Evolutionary conservation across 64 coral and sea anemone species (phyloP).

Genomic region (Pocillopora verrucosa): DNA sequence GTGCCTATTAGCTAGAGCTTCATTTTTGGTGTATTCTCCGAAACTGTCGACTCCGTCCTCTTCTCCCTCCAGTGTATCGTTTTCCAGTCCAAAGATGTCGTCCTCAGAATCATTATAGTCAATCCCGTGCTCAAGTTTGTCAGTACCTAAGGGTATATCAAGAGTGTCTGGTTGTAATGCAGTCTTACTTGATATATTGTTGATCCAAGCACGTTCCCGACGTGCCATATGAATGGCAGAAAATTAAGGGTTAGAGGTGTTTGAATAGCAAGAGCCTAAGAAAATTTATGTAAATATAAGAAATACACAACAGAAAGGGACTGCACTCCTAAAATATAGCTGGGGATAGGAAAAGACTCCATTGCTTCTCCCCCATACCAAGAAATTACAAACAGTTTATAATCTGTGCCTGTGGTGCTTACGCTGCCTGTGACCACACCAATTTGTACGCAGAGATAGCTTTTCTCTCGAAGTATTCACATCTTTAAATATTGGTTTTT

Average conservation of each 20-base stretch:
- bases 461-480: too few species aligned
- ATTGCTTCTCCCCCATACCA: too few species aligned
- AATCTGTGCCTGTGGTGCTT: too few species aligned
- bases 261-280: neutral
- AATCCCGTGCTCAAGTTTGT: constrained; percentile 59
- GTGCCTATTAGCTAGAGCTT: neutral
- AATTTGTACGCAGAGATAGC: too few species aligned
- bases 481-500: too few species aligned
- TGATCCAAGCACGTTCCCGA: neutral
- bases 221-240: too few species aligned
- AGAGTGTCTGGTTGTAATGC: neutral
- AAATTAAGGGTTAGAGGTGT: too few species aligned
- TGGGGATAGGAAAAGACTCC: neutral
- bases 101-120: constrained; percentile 47
- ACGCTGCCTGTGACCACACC: too few species aligned
- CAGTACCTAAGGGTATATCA: constrained; percentile 19
- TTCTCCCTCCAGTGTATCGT: neutral
- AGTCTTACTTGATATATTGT: neutral
- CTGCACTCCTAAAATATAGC: neutral
- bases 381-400: too few species aligned
- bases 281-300: neutral
- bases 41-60: constrained; percentile 31
- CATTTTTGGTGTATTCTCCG: neutral
- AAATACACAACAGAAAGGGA: too few species aligned
- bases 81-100: neutral